phyloP scores from a whole-genome alignment of 2,113 vertebrate genomes.

The Probosciger aterrimus region DNA sequence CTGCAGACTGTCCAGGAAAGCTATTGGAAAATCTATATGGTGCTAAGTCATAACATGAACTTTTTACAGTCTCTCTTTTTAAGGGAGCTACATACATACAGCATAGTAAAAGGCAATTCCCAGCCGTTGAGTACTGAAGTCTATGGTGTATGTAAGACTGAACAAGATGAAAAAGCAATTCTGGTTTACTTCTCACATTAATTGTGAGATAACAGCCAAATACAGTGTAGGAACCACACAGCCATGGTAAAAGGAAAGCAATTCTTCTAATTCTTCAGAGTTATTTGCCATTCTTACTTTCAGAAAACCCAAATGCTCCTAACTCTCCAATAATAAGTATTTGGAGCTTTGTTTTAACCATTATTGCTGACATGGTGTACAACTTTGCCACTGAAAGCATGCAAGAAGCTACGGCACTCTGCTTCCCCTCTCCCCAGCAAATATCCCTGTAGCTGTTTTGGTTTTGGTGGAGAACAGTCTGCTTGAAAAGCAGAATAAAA shows the following conservation, averaged over 20 bases:
- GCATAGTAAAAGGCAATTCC: slow-evolving; percentile 11
- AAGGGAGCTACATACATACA: slow-evolving; percentile 4
- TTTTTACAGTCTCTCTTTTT: slow-evolving; percentile 30
- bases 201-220: neutral
- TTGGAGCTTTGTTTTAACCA: neutral
- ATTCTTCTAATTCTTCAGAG: neutral
- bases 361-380: neutral
- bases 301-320: neutral
- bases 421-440: neutral
- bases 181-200: slow-evolving; percentile 7
- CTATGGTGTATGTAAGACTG: neutral
- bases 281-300: neutral
- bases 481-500: slow-evolving; percentile 64
- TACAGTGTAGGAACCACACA: neutral
- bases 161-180: slow-evolving; percentile 22
- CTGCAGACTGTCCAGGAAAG: slow-evolving; percentile 59
- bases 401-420: slow-evolving; percentile 15
- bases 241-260: neutral
- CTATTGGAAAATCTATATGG: slow-evolving; percentile 54
- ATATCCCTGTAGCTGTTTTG: slow-evolving; percentile 19
- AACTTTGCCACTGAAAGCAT: slow-evolving; percentile 16
- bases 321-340: neutral
- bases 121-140: neutral
- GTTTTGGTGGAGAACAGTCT: slow-evolving; percentile 2
- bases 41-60: slow-evolving; percentile 45